phyloP scores from a whole-genome alignment of 2,113 vertebrate species.

The Thamnophis sirtalis region DNA sequence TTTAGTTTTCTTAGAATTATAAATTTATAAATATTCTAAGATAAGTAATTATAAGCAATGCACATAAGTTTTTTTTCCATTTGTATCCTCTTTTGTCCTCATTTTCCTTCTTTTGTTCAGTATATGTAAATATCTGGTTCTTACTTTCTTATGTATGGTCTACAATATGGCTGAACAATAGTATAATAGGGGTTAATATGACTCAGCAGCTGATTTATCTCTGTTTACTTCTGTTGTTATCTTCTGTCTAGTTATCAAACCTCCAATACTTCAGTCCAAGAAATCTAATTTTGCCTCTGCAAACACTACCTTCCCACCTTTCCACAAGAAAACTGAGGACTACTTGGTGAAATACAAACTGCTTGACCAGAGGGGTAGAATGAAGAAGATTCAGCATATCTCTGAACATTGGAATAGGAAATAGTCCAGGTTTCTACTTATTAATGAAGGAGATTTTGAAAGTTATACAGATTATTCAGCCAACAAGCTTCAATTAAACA shows the following conservation, averaged over 20 bases:
- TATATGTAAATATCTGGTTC: background rate
- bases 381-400: constrained; percentile 85
- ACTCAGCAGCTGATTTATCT: constrained; percentile 1
- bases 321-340: constrained; percentile 68
- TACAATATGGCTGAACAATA: background rate
- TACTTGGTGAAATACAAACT: constrained; percentile 63
- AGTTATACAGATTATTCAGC: background rate
- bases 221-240: constrained; percentile 32
- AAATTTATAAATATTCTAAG: background rate
- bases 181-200: background rate
- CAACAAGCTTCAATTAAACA: constrained; percentile 19
- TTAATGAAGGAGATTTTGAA: background rate
- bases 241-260: constrained; percentile 66
- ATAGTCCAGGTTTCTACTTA: constrained; percentile 9
- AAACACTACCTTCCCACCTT: constrained; percentile 62
- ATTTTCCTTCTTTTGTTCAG: background rate
- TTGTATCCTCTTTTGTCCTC: background rate
- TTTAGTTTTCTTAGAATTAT: background rate
- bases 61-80: background rate
- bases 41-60: background rate
- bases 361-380: constrained; percentile 80
- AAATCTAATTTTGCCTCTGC: constrained; percentile 73
- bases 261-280: constrained; percentile 70
- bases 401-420: constrained; percentile 79
- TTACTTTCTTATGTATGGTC: background rate